Evolutionary conservation across 2,888 invertebrate species (phyloP), one percentile per base, ranked within the genome.

Genomic region (Thalpophila matura): DNA sequence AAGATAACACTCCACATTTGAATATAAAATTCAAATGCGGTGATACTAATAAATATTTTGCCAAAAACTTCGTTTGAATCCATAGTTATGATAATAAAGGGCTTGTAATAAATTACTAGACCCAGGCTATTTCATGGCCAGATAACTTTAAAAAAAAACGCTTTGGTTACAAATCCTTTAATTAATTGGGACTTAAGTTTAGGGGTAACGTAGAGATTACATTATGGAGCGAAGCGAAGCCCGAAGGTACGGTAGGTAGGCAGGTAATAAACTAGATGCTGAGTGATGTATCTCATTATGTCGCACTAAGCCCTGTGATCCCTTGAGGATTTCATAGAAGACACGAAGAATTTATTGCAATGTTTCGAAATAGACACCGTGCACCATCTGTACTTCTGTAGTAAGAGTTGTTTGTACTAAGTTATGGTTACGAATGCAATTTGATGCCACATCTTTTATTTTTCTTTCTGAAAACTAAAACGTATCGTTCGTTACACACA

Each of bases 121-220:
- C 7, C 31, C 42, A 22, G 47, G 37, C 38, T 43, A 46, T 46
- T 12, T 37, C 47, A 43, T 24, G 20, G 9, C 43, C 18, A 54
- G 26, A 43, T 54, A 20, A 37, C 20, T 43, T 12, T n/a, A n/a
- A n/a, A n/a, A n/a, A n/a, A n/a, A n/a, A n/a, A 43, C 22, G 53
- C 12, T 55, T 47, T 35, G 14, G 24, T 16, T 24, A 38, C 43
- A 51, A 68, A 74, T 74, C 74, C 74, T 61, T 42, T 18, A 74
- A 55, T 68, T 74, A 74, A 70, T 70, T 68, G 50, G 42, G 42
- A 20, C 31, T 70, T 43, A 27, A 27, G 54, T 37, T 31, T 20
- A 22, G 31, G 58, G 42, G 27, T 26, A 16, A n/a, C 14, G 18
- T 22, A 14, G 35, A 62, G 35, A 62, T 64, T 51, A 29, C 18